These are phyloP conservation scores for Trachelus troglodyta DNA, from an alignment of 2,888 invertebrate species.

Conservation along the genomic window DNA sequence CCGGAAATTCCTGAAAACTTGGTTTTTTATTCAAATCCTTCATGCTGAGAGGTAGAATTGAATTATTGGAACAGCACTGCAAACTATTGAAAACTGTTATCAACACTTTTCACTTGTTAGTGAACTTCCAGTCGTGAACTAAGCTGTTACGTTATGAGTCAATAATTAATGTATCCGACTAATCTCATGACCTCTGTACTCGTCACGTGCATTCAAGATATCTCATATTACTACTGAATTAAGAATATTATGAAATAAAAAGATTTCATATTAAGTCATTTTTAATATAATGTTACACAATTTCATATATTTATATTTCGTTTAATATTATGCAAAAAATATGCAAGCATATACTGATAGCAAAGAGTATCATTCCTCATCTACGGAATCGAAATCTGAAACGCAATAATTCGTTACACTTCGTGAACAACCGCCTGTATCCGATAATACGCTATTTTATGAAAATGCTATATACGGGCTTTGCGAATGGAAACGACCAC, in stretches of 20 bases:
- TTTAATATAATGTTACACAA: too few relatives aligned
- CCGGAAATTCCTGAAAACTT: conserved; percentile 11
- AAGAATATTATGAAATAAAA: neutral
- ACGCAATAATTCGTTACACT: neutral
- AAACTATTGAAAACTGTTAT: neutral
- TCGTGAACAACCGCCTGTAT: neutral
- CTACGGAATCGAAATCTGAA: neutral
- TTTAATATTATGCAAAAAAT: neutral
- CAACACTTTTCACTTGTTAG: neutral
- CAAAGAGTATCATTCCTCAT: neutral
- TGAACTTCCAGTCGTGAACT: neutral
- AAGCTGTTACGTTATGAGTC: neutral
- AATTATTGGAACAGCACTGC: neutral
- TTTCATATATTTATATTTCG: too few relatives aligned
- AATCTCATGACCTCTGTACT: neutral
- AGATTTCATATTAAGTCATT: neutral
- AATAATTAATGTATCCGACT: neutral
- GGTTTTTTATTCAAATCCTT: conserved; percentile 18
- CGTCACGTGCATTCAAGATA: neutral
- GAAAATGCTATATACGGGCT: neutral
- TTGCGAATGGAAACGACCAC: neutral
- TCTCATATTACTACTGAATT: neutral
- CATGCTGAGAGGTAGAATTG: neutral
- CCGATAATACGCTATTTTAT: neutral
- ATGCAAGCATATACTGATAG: neutral